These are phyloP conservation scores for Drosophila miranda DNA, from an alignment of 1,140 invertebrate species.

Conservation along the genomic window DNA sequence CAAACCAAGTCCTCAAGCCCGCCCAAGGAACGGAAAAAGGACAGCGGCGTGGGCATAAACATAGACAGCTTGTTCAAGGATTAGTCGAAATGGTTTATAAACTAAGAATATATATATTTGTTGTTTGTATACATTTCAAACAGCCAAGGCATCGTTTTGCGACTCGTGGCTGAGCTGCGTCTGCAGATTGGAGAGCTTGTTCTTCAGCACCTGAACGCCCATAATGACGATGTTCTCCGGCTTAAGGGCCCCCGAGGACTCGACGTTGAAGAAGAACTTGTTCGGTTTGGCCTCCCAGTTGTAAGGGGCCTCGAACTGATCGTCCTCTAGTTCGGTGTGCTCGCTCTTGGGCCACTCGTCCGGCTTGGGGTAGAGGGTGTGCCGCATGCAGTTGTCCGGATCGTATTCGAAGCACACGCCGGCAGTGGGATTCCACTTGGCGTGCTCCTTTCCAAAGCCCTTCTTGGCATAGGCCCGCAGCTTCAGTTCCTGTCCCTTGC, in stretches of 20 bases:
- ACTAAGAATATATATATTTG: constrained; percentile 48
- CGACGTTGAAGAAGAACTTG: constrained; percentile 99
- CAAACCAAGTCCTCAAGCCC: constrained; percentile 4
- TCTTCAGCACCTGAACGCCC: constrained; percentile 96
- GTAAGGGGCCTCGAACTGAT: constrained; percentile 96
- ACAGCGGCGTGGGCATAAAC: constrained; percentile 49
- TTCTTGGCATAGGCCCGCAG: constrained; percentile 97
- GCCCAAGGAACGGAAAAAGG: constrained; percentile 44
- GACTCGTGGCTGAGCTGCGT: constrained; percentile 95
- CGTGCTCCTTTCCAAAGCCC: constrained; percentile 99
- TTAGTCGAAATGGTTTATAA: constrained; percentile 44
- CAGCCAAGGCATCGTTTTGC: constrained; percentile 91
- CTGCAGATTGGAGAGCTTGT: constrained; percentile 97
- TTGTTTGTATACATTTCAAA: constrained; percentile 81
- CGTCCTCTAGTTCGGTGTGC: constrained; percentile 96
- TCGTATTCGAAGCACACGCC: constrained; percentile 99
- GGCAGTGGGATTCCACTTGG: constrained; percentile 99
- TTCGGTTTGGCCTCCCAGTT: constrained; percentile 97
- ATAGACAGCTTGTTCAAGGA: constrained; percentile 71
- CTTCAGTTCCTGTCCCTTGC: constrained; percentile 99
- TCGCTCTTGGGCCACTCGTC: constrained; percentile 99
- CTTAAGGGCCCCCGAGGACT: constrained; percentile 95
- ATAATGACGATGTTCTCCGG: constrained; percentile 99
- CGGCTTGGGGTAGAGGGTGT: constrained; percentile 98
- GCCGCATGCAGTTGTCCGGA: constrained; percentile 98